Conservation (phyloP, 1,140 invertebrate species). For the Drosophila cardini region DNA sequence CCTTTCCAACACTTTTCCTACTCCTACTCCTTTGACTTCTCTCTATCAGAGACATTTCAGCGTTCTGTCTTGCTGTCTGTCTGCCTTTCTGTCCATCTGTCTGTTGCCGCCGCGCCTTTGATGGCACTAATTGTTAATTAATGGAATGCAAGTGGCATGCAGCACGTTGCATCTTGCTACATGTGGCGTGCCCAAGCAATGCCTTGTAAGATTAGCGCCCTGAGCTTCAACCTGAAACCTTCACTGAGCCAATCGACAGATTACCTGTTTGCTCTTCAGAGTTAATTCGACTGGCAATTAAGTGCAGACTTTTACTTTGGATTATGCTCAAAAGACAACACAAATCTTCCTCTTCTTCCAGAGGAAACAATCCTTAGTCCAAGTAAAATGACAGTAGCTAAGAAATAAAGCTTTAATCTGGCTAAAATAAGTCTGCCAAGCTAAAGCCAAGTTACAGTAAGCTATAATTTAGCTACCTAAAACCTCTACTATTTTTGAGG, state of each 20-base stretch:
- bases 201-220: conserved; percentile 40
- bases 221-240: conserved; percentile 3
- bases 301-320: conserved; percentile 18
- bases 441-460: too few species aligned
- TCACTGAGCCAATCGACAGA: not conserved
- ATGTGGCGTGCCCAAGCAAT: conserved; percentile 53
- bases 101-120: conserved; percentile 50
- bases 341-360: not conserved
- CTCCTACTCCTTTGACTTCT: not conserved
- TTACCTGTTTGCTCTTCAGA: conserved; percentile 3
- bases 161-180: conserved; percentile 6
- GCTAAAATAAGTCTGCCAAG: too few species aligned
- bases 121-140: conserved; percentile 80
- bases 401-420: too few species aligned
- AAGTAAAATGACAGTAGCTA: too few species aligned
- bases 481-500: too few species aligned
- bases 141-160: conserved; percentile 71
- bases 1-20: too few species aligned
- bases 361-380: not conserved
- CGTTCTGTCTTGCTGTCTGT: not conserved
- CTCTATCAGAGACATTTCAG: conserved; percentile 8
- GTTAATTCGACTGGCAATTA: conserved; percentile 30
- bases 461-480: too few species aligned
- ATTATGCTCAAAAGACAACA: conserved; percentile 9
- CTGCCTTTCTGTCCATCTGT: not conserved